These are phyloP conservation scores for Hypotaenidia philippensis DNA, from an alignment of 2,797 vertebrate species.

Conservation along the genomic window DNA sequence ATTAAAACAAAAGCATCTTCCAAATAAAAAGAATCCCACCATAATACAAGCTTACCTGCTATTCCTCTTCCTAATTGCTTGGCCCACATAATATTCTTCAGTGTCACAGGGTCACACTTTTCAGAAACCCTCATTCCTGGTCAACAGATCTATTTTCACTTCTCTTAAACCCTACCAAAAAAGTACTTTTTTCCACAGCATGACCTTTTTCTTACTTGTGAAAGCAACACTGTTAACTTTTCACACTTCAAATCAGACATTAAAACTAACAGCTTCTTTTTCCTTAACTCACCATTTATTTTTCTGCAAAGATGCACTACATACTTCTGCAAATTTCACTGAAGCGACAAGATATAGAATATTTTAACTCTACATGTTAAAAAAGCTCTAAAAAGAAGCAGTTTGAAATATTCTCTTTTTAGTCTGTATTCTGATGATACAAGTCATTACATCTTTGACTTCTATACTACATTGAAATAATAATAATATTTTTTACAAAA, in stretches of 20 bases:
- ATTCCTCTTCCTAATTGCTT: not conserved
- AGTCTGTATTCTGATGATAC: not conserved
- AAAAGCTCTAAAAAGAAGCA: not conserved
- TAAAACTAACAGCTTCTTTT: not conserved
- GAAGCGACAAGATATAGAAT: not conserved
- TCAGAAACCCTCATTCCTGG: not conserved
- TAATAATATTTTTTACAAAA: not conserved
- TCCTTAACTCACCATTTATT: not conserved
- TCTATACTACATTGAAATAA: not conserved
- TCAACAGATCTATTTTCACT: not conserved
- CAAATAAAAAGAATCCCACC: not conserved
- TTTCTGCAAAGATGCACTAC: not conserved
- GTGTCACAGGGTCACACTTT: rapidly evolving
- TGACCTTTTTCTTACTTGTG: not conserved
- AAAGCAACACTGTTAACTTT: not conserved
- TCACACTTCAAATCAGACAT: not conserved
- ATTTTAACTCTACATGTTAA: not conserved
- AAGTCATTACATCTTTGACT: not conserved
- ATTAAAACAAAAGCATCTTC: not conserved
- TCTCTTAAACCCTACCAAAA: not conserved
- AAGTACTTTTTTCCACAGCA: not conserved
- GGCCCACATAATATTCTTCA: not conserved
- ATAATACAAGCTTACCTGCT: not conserved
- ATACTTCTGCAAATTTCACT: not conserved
- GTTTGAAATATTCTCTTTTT: not conserved